A percentile compares a stretch with the other conserved stretches of the same genome.
Conservation (phyloP, 2,888 invertebrate genomes). For the Gymnosoma rotundatum region DNA sequence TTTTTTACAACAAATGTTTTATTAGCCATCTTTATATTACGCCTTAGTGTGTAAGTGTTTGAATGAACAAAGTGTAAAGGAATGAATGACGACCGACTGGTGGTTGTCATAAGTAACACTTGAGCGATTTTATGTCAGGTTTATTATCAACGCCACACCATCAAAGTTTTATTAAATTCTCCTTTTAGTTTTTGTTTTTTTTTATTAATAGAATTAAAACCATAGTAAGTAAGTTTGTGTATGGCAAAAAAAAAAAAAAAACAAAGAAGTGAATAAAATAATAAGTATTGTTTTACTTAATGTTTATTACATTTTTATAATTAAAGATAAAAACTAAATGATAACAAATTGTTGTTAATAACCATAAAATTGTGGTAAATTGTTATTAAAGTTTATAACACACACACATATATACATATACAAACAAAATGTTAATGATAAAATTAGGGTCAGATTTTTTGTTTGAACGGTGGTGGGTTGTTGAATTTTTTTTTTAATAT, state of each 20-base stretch:
- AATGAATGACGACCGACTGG: constrained; percentile 2
- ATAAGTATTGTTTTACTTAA: constrained; percentile 42
- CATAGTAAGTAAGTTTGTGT: neutral
- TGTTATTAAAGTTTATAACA: constrained; percentile 2
- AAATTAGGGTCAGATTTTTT: constrained; percentile 30
- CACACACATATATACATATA: neutral
- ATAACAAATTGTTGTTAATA: constrained; percentile 67
- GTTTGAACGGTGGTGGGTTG: neutral
- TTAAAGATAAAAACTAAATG: constrained; percentile 63
- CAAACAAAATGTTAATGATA: constrained; percentile 12
- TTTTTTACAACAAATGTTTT: constrained; percentile 47
- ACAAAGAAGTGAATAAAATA: neutral
- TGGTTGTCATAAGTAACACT: constrained; percentile 62
- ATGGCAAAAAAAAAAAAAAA: constrained; percentile 1
- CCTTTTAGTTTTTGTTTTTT: neutral
- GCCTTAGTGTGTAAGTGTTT: neutral
- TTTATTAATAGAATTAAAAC: constrained; percentile 28
- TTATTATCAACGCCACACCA: constrained; percentile 61
- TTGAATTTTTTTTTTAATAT: neutral
- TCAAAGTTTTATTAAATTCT: constrained; percentile 53
- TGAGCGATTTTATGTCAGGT: constrained; percentile 65
- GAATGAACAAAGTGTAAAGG: constrained; percentile 3
- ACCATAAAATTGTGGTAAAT: constrained; percentile 54
- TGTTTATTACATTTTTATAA: constrained; percentile 53
- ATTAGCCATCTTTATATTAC: constrained; percentile 62